phyloP scores from a whole-genome alignment of 2,888 invertebrate species.

The Fissipunctia ypsillon region DNA sequence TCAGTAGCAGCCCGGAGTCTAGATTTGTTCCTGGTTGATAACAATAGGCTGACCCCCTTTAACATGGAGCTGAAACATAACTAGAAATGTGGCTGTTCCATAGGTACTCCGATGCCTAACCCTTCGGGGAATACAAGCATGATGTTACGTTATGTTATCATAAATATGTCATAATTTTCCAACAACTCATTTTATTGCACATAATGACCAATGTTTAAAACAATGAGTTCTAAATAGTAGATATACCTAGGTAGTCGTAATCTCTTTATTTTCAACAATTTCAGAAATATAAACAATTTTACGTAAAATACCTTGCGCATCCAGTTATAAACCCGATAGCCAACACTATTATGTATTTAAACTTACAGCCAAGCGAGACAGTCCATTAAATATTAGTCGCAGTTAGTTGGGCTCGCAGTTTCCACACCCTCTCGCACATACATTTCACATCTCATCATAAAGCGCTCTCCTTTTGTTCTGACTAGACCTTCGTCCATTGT shows the following conservation, averaged over 20 bases:
- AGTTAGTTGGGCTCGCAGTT: conserved; percentile 31
- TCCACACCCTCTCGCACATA: conserved; percentile 15
- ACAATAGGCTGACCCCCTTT: neutral
- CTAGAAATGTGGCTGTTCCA: neutral
- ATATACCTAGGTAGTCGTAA: no score
- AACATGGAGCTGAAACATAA: no score
- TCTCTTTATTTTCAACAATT: neutral
- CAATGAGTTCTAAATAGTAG: neutral
- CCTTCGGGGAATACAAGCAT: neutral
- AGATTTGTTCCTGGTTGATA: neutral
- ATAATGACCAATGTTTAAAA: neutral
- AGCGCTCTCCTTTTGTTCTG: conserved; percentile 44
- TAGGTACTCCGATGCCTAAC: neutral
- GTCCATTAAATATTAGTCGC: conserved; percentile 19
- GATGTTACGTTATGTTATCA: neutral
- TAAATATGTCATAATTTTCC: neutral
- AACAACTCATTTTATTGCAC: neutral
- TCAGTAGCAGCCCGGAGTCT: neutral
- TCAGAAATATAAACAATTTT: neutral
- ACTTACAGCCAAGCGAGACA: conserved; percentile 8
- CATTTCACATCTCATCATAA: conserved; percentile 28
- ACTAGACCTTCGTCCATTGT: conserved; percentile 48
- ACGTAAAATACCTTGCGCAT: neutral
- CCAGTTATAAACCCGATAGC: neutral
- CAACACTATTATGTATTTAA: neutral